Evolutionary conservation across 2,888 invertebrate species (phyloP).

Genomic region (Agrotis clavis): DNA sequence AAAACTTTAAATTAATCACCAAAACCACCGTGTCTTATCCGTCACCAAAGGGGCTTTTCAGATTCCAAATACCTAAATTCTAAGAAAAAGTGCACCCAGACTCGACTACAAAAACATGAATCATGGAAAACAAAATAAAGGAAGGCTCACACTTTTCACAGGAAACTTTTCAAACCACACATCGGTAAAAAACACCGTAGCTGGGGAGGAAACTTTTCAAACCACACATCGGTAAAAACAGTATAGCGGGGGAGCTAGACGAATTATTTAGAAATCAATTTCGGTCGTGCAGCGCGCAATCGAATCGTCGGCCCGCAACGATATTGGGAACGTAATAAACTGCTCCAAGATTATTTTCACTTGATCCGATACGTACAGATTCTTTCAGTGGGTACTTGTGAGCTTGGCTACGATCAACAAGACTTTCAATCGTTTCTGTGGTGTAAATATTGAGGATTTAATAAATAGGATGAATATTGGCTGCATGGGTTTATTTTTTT

Average conservation of each 20-base stretch:
- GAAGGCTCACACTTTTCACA: neutral
- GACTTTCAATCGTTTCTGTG: slow-evolving; percentile 31
- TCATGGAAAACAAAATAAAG: neutral
- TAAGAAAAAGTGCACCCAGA: neutral
- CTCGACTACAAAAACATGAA: neutral
- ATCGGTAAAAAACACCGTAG: slow-evolving; percentile 39
- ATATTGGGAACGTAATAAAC: slow-evolving; percentile 86
- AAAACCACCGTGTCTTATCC: no score
- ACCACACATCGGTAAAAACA: slow-evolving; percentile 31
- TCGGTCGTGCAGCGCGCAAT: slow-evolving; percentile 71
- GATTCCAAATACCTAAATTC: neutral
- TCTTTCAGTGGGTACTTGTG: slow-evolving; percentile 44
- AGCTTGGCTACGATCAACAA: slow-evolving; percentile 21
- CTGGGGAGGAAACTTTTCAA: slow-evolving; percentile 6
- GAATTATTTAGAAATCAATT: slow-evolving; percentile 81
- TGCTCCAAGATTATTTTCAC: slow-evolving; percentile 80
- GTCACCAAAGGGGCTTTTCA: no score
- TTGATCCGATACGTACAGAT: slow-evolving; percentile 75
- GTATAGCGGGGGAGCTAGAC: slow-evolving; percentile 45
- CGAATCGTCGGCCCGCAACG: slow-evolving; percentile 70
- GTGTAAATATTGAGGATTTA: slow-evolving; percentile 27
- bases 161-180: slow-evolving; percentile 10
- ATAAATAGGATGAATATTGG: neutral
- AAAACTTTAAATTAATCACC: no score
- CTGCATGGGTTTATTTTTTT: neutral